A percentile compares a stretch with the other conserved stretches of the same genome.
Conservation (phyloP, 1,140 invertebrate genomes). For the Venturia canescens region DNA sequence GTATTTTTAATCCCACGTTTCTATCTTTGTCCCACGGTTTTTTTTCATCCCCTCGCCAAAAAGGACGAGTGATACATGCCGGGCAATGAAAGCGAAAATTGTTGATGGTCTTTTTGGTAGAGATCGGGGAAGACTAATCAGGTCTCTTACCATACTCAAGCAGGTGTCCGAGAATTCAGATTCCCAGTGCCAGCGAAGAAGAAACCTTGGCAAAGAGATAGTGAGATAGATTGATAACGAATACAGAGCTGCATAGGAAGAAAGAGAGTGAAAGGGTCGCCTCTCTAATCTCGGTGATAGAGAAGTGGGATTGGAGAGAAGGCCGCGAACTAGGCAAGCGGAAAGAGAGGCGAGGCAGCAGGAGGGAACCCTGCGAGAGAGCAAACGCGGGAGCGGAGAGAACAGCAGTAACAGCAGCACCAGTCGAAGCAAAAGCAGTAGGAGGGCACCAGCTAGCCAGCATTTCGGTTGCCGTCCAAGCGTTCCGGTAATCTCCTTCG, state of each 20-base stretch:
- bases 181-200: neutral
- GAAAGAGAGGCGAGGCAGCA: slow-evolving; percentile 33
- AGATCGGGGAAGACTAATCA: neutral
- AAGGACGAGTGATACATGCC: too few relatives aligned
- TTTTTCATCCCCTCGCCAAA: too few relatives aligned
- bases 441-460: slow-evolving; percentile 20
- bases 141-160: neutral
- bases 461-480: slow-evolving; percentile 48
- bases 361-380: neutral
- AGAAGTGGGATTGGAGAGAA: neutral
- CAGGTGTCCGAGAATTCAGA: slow-evolving; percentile 32
- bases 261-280: slow-evolving; percentile 37
- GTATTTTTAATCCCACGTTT: too few relatives aligned
- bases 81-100: neutral
- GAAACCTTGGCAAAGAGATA: neutral
- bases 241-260: neutral
- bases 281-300: slow-evolving; percentile 45
- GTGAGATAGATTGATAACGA: slow-evolving; percentile 1
- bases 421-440: slow-evolving; percentile 12
- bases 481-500: slow-evolving; percentile 52
- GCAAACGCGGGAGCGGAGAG: neutral
- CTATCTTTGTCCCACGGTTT: too few relatives aligned
- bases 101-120: neutral
- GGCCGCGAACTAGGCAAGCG: slow-evolving; percentile 25
- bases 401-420: slow-evolving; percentile 23